Base-by-base conservation (phyloP, 2,888 invertebrate genomes). In the Lithosia quadra region DNA sequence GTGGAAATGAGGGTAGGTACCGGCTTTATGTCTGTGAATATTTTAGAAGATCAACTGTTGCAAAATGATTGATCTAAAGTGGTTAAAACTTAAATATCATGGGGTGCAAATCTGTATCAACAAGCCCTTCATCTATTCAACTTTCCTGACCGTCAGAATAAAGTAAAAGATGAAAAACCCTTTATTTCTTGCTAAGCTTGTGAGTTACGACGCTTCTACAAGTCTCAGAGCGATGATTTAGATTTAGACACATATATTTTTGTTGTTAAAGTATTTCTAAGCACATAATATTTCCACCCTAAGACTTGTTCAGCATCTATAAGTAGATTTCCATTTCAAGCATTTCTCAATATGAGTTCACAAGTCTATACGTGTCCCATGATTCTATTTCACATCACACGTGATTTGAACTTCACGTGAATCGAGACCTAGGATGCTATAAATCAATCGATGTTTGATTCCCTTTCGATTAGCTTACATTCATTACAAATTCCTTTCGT, bases 381-480 rank as follows among this genome's bases (percentile, higher is more conserved):
- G 9, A 61, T 33, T 34, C 61, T 62, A 67, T 63, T 59, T 57
- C 0, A 53, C 13, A 49, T 56, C 63, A 43, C 67, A 71, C 70
- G 70, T 64, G 67, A 67, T 13, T 33, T 18, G 11, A 11, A 22
- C 4, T n/a, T 71, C 72, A 66, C 68, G 77, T 69, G 67, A 67
- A 34, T 2, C 21, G 64, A 55, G 59, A 36, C 15, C 11, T 70
- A 33, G 66, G 39, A 33, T 11, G n/a, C 61, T 33, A 71, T 77
- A 43, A 70, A 80, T 82, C 72, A 67, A 68, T 55, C 67, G 63
- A 39, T 69, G 68, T 79, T 79, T 77, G 73, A 69, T 63, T 64
- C 34, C 10, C 62, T 63, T 18, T 73, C 64, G 78, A 82, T 75
- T 73, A 68, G 65, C 55, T 78, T 74, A 65, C 65, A 49, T 62